Percentiles rank a stretch among this genome's conserved stretches.
Conservation (phyloP, 2,797 vertebrate genomes). For the Allobates femoralis region DNA sequence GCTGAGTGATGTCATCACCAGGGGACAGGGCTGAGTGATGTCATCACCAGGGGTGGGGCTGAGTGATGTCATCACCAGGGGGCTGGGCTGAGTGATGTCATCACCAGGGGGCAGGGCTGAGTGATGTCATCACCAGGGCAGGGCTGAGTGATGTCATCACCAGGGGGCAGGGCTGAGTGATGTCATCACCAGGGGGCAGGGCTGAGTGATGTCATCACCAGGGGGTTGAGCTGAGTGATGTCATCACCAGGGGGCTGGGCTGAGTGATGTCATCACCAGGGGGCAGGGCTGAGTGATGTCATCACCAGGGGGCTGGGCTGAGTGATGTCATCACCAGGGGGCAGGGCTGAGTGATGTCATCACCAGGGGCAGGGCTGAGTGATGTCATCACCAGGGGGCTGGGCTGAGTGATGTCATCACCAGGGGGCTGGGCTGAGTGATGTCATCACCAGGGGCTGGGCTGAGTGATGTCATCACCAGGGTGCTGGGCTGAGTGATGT, state of each 20-base stretch:
- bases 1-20: not conserved
- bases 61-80: not conserved
- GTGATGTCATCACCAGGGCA: not conserved
- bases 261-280: not conserved
- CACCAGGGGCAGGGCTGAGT: not conserved
- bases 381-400: not conserved
- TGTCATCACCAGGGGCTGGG: not conserved
- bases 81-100: not conserved
- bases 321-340: not conserved
- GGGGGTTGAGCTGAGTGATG: not conserved
- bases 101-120: not conserved
- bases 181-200: not conserved
- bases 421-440: not conserved
- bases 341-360: not conserved
- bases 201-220: not conserved
- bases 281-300: not conserved
- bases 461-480: not conserved
- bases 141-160: not conserved
- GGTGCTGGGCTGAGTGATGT: slow-evolving; percentile 10
- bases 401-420: not conserved
- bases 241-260: not conserved
- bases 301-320: not conserved
- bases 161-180: not conserved
- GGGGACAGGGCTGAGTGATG: not conserved
- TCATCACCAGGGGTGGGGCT: not conserved